Base-by-base conservation (phyloP, 1,140 invertebrate genomes). In the Euura saliciscinereae region DNA sequence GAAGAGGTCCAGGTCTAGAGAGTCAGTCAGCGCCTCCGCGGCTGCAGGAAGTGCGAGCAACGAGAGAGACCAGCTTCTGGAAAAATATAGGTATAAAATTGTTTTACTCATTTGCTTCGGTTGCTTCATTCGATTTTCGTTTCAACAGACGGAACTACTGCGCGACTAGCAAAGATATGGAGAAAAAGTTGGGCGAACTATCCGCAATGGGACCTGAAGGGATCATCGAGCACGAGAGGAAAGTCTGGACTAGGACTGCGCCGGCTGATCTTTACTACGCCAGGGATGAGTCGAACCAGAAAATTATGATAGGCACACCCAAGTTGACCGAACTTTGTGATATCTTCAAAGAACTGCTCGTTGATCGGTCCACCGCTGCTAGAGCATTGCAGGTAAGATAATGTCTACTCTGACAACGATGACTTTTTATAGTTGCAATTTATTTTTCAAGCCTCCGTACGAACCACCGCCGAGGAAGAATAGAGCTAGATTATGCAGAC, bases 201-300 rank as follows among this genome's bases (percentile, higher is more conserved):
- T 90, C 88, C 64, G 90, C 89, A 45, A 88, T 92, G 67, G 90
- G 91, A 51, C 87, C 90, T 46, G 90, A 92, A 74, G 91, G 84
- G 76, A 88, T 89, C 44, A 81, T 91, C 46, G 89, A 91, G 73
- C 85, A 90, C 75, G 90, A 91, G 72, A 89, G 89, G 74, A 91
- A 91, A 81, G 91, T 92, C 76, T 97, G 95, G 95, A 93, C 93
- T n/a, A 87, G 95, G 67, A 94, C 94, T 65, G 95, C 95, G 3
- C 95, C 96, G n/a, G 94, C 95, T 4, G 95, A 97, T 83, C 88
- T 96, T 1, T 97, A 95, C 86, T 98, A 97, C 80, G 88, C 83
- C 43, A 86, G 91, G 76, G 88, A 91, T 71, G 89, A 91, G 43
- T 84, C 81, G 72, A 90, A 90, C 82, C 86, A 88, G 42, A 91